These are phyloP conservation scores for Pampus argenteus DNA, from an alignment of 2,797 vertebrate species.

Conservation along the genomic window DNA sequence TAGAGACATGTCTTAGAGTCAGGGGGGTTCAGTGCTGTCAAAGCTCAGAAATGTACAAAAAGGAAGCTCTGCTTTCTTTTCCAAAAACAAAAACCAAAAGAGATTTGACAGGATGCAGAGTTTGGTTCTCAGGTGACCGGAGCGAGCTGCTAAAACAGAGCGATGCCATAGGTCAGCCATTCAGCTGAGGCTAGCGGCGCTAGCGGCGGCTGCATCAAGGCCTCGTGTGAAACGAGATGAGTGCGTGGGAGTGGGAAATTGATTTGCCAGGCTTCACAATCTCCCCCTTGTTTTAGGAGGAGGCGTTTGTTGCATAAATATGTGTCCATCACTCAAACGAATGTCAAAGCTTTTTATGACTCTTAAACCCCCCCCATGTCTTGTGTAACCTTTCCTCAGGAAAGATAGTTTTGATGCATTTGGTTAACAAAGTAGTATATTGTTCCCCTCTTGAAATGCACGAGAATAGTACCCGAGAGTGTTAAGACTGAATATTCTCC, in stretches of 20 bases:
- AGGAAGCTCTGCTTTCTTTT: slow-evolving; percentile 47
- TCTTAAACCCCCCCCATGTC: slow-evolving; percentile 59
- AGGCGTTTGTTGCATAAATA: slow-evolving; percentile 84
- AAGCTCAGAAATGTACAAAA: slow-evolving; percentile 38
- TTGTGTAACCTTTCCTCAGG: slow-evolving; percentile 78
- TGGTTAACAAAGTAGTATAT: slow-evolving; percentile 72
- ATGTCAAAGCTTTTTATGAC: slow-evolving; percentile 79
- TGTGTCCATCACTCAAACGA: slow-evolving; percentile 80
- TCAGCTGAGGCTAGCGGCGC: slow-evolving; percentile 66
- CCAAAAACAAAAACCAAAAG: slow-evolving; percentile 70
- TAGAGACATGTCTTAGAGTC: slow-evolving; percentile 56
- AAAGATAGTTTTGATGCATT: slow-evolving; percentile 72
- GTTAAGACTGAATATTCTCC: slow-evolving; percentile 77
- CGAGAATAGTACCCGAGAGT: slow-evolving; percentile 65
- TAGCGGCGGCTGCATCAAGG: slow-evolving; percentile 66
- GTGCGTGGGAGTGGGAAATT: slow-evolving; percentile 77
- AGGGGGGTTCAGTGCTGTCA: slow-evolving; percentile 30
- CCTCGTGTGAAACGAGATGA: slow-evolving; percentile 67
- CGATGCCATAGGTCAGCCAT: slow-evolving; percentile 62
- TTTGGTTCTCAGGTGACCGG: slow-evolving; percentile 77
- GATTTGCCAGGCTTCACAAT: slow-evolving; percentile 72
- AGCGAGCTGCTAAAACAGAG: slow-evolving; percentile 56
- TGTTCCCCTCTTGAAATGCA: slow-evolving; percentile 69
- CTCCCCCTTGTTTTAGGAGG: slow-evolving; percentile 70
- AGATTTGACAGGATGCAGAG: slow-evolving; percentile 69